These are phyloP conservation scores for Flexamia atlantica DNA, from an alignment of 2,888 invertebrate genomes.

Conservation along the genomic window DNA sequence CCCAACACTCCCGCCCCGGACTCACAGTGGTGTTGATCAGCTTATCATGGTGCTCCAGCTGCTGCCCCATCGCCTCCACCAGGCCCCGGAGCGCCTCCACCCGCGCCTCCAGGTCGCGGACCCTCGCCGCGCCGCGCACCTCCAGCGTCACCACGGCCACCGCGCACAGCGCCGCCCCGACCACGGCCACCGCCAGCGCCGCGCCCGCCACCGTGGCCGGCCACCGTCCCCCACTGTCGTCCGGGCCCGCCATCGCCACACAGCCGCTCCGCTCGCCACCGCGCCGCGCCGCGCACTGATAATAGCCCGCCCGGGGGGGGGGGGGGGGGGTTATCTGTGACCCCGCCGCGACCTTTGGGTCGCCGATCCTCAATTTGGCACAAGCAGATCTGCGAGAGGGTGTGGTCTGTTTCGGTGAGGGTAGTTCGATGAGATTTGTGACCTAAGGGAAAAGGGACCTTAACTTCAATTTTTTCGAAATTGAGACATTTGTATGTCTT, in stretches of 20 bases:
- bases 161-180: slow-evolving; percentile 24
- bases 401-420: too few relatives aligned
- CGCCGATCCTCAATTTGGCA: slow-evolving; percentile 8
- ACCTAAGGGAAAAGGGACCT: too few relatives aligned
- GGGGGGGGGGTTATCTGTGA: slow-evolving; percentile 10
- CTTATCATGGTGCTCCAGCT: slow-evolving; percentile 40
- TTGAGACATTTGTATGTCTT: too few relatives aligned
- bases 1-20: background rate
- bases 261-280: background rate
- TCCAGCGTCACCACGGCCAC: slow-evolving; percentile 29
- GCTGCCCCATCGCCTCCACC: slow-evolving; percentile 21
- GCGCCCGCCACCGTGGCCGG: background rate
- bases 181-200: background rate
- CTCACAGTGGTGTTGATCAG: slow-evolving; percentile 42
- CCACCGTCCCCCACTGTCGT: background rate
- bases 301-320: background rate
- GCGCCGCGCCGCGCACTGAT: slow-evolving; percentile 1
- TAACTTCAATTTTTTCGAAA: too few relatives aligned
- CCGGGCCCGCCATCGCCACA: background rate
- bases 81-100: slow-evolving; percentile 20
- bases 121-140: background rate
- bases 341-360: slow-evolving; percentile 47
- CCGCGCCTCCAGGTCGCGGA: background rate
- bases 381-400: too few relatives aligned
- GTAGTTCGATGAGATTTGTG: too few relatives aligned